Evolutionary conservation across 2,888 invertebrate species (phyloP), one percentile per base, ranked within the genome.

Genomic region (Stenodera caucasica): DNA sequence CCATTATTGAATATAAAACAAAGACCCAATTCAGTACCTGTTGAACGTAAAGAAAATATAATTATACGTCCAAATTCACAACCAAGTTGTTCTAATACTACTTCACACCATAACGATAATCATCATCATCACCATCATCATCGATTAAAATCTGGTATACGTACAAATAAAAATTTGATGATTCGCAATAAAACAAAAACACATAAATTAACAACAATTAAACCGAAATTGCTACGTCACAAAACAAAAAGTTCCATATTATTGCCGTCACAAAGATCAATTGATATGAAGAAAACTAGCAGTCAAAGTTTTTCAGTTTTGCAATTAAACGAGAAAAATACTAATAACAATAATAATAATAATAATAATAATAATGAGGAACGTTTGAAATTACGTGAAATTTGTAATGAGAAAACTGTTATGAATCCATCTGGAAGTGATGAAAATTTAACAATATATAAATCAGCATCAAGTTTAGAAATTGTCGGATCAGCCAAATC

Each of bases 1-100:
- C 26, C 57, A 35, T 35, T 50, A 21, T n/a, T n/a, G n/a, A 66
- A 57, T 45, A 67, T n/a, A n/a, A n/a, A 67, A 63, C 26, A 68
- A 45, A 64, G 67, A 54, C 67, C 68, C 50, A 60, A 65, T 21
- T 61, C 70, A 9, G 70, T 72, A 40, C 75, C 76, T 1, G 66
- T 75, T n/a, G 78, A 78, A 45, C 71, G 79, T 2, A 80, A 79
- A 67, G 79, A 80, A 63, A 79, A 79, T 56, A 58, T 78, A 29
- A 69, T 65, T 45, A 49, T 60, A 26, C 14, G 49, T 12, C 57
- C 65, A 32, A 64, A 68, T 45, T 50, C 58, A 26, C 76, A 77
- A 64, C 75, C 78, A 2, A 70, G 74, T 57, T 74, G 75, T 57
- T 78, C 76, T 7, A 62, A 71, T 49, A 49, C 62, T 21, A 32